Evolutionary conservation across 2,888 invertebrate species (phyloP), one percentile per base, ranked within the genome.

Genomic region (Hesperia comma): DNA sequence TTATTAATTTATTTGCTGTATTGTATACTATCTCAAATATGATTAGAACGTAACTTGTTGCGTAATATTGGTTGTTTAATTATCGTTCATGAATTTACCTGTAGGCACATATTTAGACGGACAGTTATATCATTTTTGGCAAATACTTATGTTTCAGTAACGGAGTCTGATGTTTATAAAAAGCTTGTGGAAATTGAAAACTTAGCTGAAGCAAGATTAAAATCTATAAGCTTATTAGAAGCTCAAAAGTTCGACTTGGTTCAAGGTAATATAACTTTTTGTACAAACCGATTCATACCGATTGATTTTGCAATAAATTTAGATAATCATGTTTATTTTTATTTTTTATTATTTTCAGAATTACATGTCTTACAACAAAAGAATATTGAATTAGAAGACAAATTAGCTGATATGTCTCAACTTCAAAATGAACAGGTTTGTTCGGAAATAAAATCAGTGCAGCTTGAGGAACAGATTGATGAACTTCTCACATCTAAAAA

Each of bases 391-490:
- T 91, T 95, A 70, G 94, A 95, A 77, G 93, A 94, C 73, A 94
- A 93, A 80, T 80, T 95, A 63, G 93, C 93, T 41, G 94, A 94
- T 73, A 93, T 95, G 67, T 93, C 94, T 55, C 93, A 94, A 73
- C 86, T 95, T 6, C 94, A 95, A 83, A 95, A 93, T 85, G 94
- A 94, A 63, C 94, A 95, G 79, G 96, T 97, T n/a, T 94, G 94
- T 32, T 95, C 96, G 0, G 96, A 97, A 90, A 95, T 97, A 79
- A 95, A 95, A 74, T 95, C 95, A 7, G 95, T 96, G 43, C 96
- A 97, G 76, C 84, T 96, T 69, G 97, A 97, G 83, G 97, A 97
- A 82, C 95, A 96, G 81, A 87, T 96, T 56, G 96, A 94, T 76
- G 85, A 92, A 66, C 78, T 95, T 4, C 88, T 90, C 71, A 86